These are phyloP conservation scores for Aricia artaxerxes DNA, from an alignment of 2,888 invertebrate species.

Conservation along the genomic window DNA sequence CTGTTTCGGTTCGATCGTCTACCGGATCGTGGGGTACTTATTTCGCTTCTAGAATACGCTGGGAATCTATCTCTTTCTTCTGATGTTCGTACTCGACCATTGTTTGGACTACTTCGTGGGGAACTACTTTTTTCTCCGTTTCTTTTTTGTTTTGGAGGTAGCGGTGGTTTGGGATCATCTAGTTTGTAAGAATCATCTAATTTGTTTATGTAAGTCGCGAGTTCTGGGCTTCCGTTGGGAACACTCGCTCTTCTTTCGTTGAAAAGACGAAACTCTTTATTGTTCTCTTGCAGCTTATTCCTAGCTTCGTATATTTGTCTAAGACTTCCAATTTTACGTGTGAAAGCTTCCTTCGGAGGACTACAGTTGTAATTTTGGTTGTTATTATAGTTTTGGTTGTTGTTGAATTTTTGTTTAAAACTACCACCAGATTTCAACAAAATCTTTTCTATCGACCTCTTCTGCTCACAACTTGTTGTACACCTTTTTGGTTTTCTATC, in stretches of 20 bases:
- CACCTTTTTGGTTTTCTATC: slow-evolving; percentile 84
- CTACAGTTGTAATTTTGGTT: slow-evolving; percentile 54
- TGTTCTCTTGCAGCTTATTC: slow-evolving; percentile 66
- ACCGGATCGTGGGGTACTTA: slow-evolving; percentile 65
- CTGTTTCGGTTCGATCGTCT: slow-evolving; percentile 67
- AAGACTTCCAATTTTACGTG: slow-evolving; percentile 85
- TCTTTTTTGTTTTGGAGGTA: slow-evolving; percentile 66
- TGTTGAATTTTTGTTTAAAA: slow-evolving; percentile 81
- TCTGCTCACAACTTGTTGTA: slow-evolving; percentile 13
- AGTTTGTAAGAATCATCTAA: slow-evolving; percentile 58
- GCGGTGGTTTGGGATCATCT: slow-evolving; percentile 63
- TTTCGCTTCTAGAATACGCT: slow-evolving; percentile 57
- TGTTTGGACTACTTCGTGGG: slow-evolving; percentile 58
- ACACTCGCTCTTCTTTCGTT: slow-evolving; percentile 66
- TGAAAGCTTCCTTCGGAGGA: slow-evolving; percentile 65
- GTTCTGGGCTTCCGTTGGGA: slow-evolving; percentile 59
- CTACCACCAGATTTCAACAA: slow-evolving; percentile 86
- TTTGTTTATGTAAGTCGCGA: slow-evolving; percentile 60
- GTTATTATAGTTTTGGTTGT: slow-evolving; percentile 54
- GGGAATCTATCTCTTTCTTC: slow-evolving; percentile 69
- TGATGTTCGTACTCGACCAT: slow-evolving; percentile 57
- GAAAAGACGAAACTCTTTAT: slow-evolving; percentile 48
- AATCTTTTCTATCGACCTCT: slow-evolving; percentile 63
- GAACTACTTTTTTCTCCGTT: slow-evolving; percentile 56
- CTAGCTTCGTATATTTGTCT: slow-evolving; percentile 90